Base-by-base conservation (phyloP, 2,797 vertebrate genomes). In the Champsocephalus esox region DNA sequence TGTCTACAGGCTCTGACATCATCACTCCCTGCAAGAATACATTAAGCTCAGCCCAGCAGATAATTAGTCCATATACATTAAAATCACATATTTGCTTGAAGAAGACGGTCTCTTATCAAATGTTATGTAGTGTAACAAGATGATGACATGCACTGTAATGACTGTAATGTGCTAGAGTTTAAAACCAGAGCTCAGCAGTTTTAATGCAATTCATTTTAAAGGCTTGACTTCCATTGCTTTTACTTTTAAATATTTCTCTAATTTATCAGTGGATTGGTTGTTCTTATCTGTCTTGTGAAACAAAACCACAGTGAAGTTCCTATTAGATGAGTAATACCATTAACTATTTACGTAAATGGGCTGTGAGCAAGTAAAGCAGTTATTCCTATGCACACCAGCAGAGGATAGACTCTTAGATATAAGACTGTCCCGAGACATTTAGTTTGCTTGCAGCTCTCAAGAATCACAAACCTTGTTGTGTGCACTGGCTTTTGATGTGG, bases 31-130 rank as follows among this genome's bases (percentile, higher is more conserved):
- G 50, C 38, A 44, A 55, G 45, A 84, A 82, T 59, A 50, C 55
- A 87, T 79, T 66, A 67, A 45, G 49, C 50, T 63, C 49, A 63
- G 38, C n/a, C n/a, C 62, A 61, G 62, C 10, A 12, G 43, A 70
- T 81, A 57, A 78, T 86, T 83, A 76, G 69, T 67, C 54, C 57
- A 73, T 69, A 52, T 28, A 69, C 61, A 63, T 75, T 73, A 65
- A 64, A 82, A 79, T 68, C 41, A 48, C 65, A 76, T 52, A 80
- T 84, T 73, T 84, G 41, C 80, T 60, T 48, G 21, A 57, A 58
- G 49, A 68, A 69, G 62, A 60, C n/a, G 17, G 34, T 62, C 19
- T 70, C 52, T 70, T 72, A 75, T 79, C 58, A 81, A 72, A 77
- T 54, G 61, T 81, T 75, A 79, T 75, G 79, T 51, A 73, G 57